Conservation (phyloP, 1,140 invertebrate genomes). For the Babylonia areolata region DNA sequence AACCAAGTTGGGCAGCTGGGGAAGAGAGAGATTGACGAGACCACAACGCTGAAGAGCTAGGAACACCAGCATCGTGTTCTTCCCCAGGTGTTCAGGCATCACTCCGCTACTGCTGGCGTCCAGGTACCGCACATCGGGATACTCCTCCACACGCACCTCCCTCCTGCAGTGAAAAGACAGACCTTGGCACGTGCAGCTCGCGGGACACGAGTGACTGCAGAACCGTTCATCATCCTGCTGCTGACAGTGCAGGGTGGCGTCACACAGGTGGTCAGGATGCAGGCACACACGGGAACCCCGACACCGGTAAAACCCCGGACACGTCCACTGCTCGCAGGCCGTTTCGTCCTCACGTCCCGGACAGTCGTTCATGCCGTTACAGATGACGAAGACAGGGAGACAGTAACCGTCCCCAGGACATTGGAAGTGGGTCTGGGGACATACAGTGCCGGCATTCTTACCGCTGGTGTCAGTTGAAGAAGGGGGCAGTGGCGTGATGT, state of each 20-base stretch:
- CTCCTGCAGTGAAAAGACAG: background rate
- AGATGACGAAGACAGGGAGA: no score
- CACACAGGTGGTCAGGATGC: slow-evolving; percentile 20
- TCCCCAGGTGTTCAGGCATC: background rate
- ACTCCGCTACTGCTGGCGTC: background rate
- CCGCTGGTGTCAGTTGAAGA: no score
- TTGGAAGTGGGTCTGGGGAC: no score
- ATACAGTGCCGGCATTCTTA: no score
- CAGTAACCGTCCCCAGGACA: no score
- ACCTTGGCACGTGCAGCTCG: background rate
- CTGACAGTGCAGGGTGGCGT: background rate
- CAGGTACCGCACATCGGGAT: background rate
- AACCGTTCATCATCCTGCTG: slow-evolving; percentile 16
- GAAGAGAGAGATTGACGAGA: background rate
- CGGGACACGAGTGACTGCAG: background rate
- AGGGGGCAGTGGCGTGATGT: no score
- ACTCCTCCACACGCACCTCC: background rate
- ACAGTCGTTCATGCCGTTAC: no score
- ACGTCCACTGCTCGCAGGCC: no score
- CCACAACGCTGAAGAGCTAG: background rate
- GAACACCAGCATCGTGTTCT: background rate
- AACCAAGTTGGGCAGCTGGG: background rate
- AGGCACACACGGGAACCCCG: slow-evolving; percentile 12
- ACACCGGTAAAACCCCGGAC: slow-evolving; percentile 21
- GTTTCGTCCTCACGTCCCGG: no score